Base-by-base conservation (phyloP, 2,888 invertebrate species). In the Pyralis farinalis region DNA sequence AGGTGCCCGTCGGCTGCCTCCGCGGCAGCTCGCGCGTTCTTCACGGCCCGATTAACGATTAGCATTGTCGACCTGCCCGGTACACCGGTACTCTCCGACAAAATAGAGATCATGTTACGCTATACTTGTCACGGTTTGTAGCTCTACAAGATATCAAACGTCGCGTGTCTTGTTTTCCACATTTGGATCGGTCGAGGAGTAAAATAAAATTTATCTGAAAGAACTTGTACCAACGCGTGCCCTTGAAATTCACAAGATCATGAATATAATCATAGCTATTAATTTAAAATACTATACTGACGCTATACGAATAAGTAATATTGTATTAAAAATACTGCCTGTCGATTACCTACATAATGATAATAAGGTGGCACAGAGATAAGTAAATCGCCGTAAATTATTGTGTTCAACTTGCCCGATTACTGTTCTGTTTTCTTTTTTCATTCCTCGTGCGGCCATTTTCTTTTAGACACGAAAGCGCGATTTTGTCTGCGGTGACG, bases 381-480 rank as follows among this genome's bases (percentile, higher is more conserved):
- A 16, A 16, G n/a, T n/a, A n/a, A n/a, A n/a, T n/a, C n/a, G n/a
- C n/a, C n/a, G n/a, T n/a, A n/a, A n/a, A n/a, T n/a, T 16, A 16
- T 16, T 16, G 4, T 16, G 16, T 16, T 16, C 4, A 3, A 16
- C 16, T 16, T 16, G 4, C 16, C 16, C 16, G 16, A 3, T 16
- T 4, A 16, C 32, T 20, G 30, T 30, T 33, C 41, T 46, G 25
- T 47, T 31, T 40, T 50, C 55, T 58, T 51, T 44, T 49, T 55
- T 50, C 47, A 51, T 37, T 50, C 47, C 53, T 49, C 45, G 55
- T 51, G 69, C 65, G 55, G 72, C 74, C 73, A 72, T 75, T 71
- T 72, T 72, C 63, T 71, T 67, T 65, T 62, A 59, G 58, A 70
- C 59, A 68, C 71, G 69, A 69, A 67, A 63, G 61, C 57, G 53